These are phyloP conservation scores for Hemistola chrysoprasaria DNA, from an alignment of 2,888 invertebrate species.

Conservation along the genomic window DNA sequence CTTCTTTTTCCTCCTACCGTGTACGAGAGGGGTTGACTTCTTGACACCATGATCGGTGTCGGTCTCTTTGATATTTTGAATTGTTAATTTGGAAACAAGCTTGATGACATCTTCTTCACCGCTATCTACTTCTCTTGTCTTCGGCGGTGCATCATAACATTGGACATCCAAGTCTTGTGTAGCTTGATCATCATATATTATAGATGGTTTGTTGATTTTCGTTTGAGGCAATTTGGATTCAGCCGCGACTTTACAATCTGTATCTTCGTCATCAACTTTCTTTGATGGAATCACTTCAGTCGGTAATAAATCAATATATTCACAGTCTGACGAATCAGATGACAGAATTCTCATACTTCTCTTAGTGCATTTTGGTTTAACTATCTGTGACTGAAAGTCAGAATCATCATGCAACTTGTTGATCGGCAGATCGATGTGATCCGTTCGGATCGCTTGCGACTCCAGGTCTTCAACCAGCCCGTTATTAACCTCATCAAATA, in stretches of 20 bases:
- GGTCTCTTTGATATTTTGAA: too few relatives aligned
- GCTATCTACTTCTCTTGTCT: slow-evolving; percentile 20
- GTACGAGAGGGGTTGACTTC: slow-evolving; percentile 55
- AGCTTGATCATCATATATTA: slow-evolving; percentile 38
- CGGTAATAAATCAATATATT: slow-evolving; percentile 33
- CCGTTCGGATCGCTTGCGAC: slow-evolving; percentile 62
- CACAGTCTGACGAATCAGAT: slow-evolving; percentile 34
- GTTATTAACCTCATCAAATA: slow-evolving; percentile 58
- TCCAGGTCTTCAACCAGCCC: slow-evolving; percentile 46
- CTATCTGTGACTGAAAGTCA: too few relatives aligned
- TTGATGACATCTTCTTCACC: slow-evolving; percentile 36
- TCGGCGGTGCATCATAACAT: slow-evolving; percentile 14
- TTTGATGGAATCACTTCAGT: slow-evolving; percentile 33
- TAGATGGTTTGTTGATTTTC: not conserved
- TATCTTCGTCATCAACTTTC: slow-evolving; percentile 39
- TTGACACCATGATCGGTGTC: too few relatives aligned
- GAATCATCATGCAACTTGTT: too few relatives aligned
- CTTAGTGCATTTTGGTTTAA: slow-evolving; percentile 20
- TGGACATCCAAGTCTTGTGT: slow-evolving; percentile 39
- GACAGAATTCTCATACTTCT: slow-evolving; percentile 31
- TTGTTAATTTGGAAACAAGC: slow-evolving; percentile 39
- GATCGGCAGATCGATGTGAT: too few relatives aligned
- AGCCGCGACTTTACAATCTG: slow-evolving; percentile 51
- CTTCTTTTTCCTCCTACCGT: slow-evolving; percentile 45
- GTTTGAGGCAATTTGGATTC: slow-evolving; percentile 25